Conservation (phyloP, 2,797 vertebrate species). For the Cetoscarus ocellatus region DNA sequence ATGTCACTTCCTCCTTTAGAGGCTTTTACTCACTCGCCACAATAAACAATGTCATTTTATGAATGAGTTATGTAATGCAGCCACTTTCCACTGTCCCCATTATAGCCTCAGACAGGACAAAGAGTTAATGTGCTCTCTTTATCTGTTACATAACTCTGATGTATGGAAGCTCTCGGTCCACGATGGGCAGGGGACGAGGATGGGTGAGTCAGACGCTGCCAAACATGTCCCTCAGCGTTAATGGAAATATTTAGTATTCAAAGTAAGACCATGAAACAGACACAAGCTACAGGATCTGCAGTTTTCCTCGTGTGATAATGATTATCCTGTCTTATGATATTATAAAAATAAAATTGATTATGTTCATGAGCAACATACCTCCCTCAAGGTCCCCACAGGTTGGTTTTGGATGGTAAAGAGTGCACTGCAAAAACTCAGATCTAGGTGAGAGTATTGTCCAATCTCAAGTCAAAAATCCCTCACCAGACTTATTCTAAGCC, state of each 20-base stretch:
- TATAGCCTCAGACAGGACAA: not conserved
- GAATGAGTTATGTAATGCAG: constrained; percentile 6
- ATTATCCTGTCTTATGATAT: no score
- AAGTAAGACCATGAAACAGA: not conserved
- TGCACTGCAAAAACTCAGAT: no score
- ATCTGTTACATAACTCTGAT: constrained; percentile 27
- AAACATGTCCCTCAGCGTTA: not conserved
- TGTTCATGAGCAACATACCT: no score
- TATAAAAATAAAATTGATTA: no score
- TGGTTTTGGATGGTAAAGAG: no score
- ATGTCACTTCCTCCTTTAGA: not conserved
- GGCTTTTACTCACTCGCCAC: not conserved
- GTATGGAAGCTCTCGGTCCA: not conserved
- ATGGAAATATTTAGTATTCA: not conserved
- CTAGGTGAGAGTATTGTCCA: no score
- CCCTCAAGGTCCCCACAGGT: no score
- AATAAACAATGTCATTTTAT: constrained; percentile 5
- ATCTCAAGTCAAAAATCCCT: no score
- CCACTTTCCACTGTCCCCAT: constrained; percentile 14
- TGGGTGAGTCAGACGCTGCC: not conserved
- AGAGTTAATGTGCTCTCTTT: constrained; percentile 15
- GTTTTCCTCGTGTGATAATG: no score
- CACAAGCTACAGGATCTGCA: not conserved
- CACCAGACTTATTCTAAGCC: no score
- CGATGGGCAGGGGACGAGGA: constrained; percentile 11